Conservation (phyloP, 2,113 vertebrate genomes). For the Hemicordylus capensis region DNA sequence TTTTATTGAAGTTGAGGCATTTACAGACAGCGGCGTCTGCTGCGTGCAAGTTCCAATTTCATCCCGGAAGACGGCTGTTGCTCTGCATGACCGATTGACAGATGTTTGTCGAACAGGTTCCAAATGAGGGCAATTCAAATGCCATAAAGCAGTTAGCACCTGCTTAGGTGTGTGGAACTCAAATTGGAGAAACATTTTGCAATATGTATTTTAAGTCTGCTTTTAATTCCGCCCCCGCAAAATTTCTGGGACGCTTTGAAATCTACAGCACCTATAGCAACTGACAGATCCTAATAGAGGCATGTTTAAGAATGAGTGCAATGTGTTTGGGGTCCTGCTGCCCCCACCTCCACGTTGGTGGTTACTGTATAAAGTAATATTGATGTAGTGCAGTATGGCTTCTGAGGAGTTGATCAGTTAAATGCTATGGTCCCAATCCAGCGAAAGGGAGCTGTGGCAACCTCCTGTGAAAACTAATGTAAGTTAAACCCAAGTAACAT, state of each 20-base stretch:
- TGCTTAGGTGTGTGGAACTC: background rate
- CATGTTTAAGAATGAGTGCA: no score
- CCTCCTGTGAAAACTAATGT: background rate
- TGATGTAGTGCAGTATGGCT: accelerated
- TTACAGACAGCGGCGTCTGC: conserved; percentile 32
- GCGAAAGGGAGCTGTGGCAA: background rate
- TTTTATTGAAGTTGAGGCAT: conserved; percentile 50
- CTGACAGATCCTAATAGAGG: background rate
- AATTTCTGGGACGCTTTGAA: background rate
- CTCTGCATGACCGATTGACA: conserved; percentile 45
- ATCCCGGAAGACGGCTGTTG: conserved; percentile 36
- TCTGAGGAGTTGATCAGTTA: background rate
- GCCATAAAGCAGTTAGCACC: background rate
- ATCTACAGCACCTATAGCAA: accelerated
- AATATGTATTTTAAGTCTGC: background rate
- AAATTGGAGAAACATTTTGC: background rate
- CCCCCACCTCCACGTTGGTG: no score
- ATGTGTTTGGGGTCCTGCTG: no score
- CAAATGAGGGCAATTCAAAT: accelerated
- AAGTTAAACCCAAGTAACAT: no score
- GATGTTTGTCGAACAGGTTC: background rate
- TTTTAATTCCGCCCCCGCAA: no score
- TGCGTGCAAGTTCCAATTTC: conserved; percentile 54
- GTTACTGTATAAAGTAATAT: background rate
- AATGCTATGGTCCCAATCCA: background rate